Conservation (phyloP, 2,888 invertebrate genomes). For the Tinea pellionella region DNA sequence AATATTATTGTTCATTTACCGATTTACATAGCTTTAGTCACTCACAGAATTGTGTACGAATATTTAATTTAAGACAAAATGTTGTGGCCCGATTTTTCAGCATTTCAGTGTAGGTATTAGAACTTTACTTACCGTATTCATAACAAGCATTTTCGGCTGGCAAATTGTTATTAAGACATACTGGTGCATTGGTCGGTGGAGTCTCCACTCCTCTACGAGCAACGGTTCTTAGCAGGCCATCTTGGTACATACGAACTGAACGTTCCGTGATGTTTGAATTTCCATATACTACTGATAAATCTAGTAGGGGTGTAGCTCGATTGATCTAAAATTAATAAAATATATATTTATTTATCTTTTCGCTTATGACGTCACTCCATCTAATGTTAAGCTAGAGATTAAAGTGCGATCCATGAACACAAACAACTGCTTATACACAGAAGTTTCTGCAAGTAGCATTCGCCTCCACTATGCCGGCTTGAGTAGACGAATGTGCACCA, state of each 20-base stretch:
- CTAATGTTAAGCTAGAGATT: too few species aligned
- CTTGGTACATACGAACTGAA: neutral
- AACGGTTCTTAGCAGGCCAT: conserved; percentile 9
- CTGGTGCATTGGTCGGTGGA: neutral
- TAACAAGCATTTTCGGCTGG: conserved; percentile 9
- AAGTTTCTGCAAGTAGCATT: too few species aligned
- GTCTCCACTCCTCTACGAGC: conserved; percentile 2
- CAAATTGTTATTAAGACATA: neutral
- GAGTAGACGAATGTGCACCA: too few species aligned
- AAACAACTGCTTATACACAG: too few species aligned
- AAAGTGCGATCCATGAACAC: too few species aligned
- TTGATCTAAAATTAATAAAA: conserved; percentile 1
- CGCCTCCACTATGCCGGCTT: too few species aligned
- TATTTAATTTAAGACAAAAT: too few species aligned
- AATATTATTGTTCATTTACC: too few species aligned
- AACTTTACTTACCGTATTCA: conserved; percentile 3
- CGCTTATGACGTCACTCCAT: neutral
- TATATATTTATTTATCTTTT: too few species aligned
- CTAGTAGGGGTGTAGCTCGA: conserved; percentile 9
- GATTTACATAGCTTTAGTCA: too few species aligned
- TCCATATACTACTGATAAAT: conserved; percentile 12
- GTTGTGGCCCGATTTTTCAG: too few species aligned
- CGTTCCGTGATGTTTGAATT: neutral
- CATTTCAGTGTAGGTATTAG: neutral
- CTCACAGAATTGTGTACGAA: too few species aligned